phyloP scores from a whole-genome alignment of 2,113 vertebrate genomes.

The Macrotus californicus region DNA sequence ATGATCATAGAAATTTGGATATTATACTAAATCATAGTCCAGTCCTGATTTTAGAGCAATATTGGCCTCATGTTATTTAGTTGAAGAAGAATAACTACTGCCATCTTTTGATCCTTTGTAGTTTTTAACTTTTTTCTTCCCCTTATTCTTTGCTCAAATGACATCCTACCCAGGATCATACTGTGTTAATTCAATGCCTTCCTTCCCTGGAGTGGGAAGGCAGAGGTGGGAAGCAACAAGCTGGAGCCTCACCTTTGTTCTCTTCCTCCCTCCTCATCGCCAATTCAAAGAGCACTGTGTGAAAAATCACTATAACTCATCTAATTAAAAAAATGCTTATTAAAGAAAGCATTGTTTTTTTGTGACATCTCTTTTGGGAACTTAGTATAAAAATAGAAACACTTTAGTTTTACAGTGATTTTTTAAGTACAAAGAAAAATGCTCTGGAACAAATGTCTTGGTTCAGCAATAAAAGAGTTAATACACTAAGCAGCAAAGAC shows the following conservation, averaged over 20 bases:
- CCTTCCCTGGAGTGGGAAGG: neutral
- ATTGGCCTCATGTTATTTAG: slow-evolving; percentile 14
- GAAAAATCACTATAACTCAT: neutral
- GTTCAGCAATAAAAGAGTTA: slow-evolving; percentile 79
- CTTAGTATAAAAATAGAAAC: slow-evolving; percentile 15
- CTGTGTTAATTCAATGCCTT: neutral
- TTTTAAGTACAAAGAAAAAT: slow-evolving; percentile 65
- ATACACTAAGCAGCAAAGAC: slow-evolving; percentile 65
- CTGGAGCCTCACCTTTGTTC: neutral
- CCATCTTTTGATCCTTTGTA: slow-evolving; percentile 38
- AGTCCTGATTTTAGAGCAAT: neutral
- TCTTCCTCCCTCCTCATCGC: neutral
- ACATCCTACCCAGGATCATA: neutral
- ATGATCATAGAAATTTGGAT: neutral
- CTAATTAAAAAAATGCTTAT: neutral
- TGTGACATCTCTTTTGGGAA: neutral
- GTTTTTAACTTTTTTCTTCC: slow-evolving; percentile 51
- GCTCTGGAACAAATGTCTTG: slow-evolving; percentile 10
- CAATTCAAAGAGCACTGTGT: neutral
- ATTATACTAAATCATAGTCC: neutral
- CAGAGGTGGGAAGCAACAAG: neutral
- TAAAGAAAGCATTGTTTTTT: neutral
- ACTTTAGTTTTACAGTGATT: slow-evolving; percentile 14
- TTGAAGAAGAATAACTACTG: slow-evolving; percentile 20
- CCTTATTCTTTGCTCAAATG: neutral